phyloP scores from a whole-genome alignment of 2,797 vertebrate genomes.

The Borostomias antarcticus region DNA sequence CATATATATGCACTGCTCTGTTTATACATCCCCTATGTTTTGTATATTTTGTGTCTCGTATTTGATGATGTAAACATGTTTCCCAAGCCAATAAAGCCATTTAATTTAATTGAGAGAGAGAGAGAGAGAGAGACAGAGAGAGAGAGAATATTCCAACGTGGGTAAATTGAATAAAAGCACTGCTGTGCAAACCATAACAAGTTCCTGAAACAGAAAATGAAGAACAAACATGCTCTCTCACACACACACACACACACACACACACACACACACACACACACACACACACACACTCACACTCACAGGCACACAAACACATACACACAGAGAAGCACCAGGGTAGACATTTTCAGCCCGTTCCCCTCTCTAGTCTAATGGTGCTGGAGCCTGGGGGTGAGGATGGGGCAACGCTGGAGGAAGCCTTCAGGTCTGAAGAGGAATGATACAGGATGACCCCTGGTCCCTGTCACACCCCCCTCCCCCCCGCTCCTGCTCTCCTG shows the following conservation, averaged over 20 bases:
- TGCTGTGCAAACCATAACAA: background rate
- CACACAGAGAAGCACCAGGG: background rate
- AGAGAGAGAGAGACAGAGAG: no score
- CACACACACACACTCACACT: background rate
- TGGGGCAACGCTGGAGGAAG: background rate
- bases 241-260: constrained; percentile 7
- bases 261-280: background rate
- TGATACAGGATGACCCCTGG: no score
- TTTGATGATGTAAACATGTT: no score
- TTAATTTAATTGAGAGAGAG: no score
- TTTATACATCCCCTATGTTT: no score
- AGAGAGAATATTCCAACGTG: background rate
- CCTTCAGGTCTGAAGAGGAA: no score
- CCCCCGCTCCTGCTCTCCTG: background rate
- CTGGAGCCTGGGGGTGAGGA: background rate
- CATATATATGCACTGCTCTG: no score
- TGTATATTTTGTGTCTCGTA: no score
- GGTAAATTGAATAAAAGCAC: constrained; percentile 1
- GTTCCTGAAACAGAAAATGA: background rate
- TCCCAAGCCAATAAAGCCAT: no score
- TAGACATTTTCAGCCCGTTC: no score
- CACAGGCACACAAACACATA: background rate
- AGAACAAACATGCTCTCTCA: background rate
- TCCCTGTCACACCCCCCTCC: no score
- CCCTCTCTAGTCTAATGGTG: no score